These are phyloP conservation scores for Scaptodrosophila latifasciaeformis DNA, from an alignment of 2,888 invertebrate species.

Conservation along the genomic window DNA sequence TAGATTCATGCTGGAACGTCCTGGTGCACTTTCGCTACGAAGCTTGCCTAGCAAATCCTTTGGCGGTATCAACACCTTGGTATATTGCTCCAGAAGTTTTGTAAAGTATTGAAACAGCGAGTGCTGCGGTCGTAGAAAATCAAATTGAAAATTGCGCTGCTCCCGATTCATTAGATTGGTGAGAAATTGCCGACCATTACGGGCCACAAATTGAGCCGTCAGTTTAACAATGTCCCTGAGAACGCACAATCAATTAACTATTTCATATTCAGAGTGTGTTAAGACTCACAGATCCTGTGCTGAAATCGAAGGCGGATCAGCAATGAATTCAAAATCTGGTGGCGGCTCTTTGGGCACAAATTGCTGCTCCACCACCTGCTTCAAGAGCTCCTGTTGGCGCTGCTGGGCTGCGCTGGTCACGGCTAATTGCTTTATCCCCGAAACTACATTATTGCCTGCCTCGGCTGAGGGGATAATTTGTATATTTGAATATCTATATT, in stretches of 20 bases:
- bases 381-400: conserved; percentile 90
- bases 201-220: conserved; percentile 98
- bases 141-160: conserved; percentile 98
- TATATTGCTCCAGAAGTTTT: conserved; percentile 97
- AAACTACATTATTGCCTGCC: conserved; percentile 66
- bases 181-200: conserved; percentile 97
- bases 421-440: conserved; percentile 77
- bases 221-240: conserved; percentile 95
- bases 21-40: conserved; percentile 84
- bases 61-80: conserved; percentile 96
- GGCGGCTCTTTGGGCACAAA: conserved; percentile 95
- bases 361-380: conserved; percentile 89
- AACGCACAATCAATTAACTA: conserved; percentile 20
- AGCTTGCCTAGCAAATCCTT: conserved; percentile 90
- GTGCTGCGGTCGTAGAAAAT: conserved; percentile 98
- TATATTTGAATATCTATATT: too few species aligned
- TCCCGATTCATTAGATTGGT: conserved; percentile 99
- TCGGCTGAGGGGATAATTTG: too few species aligned
- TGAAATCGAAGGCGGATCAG: conserved; percentile 98
- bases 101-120: conserved; percentile 99
- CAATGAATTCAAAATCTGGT: conserved; percentile 92
- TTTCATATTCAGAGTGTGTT: background rate
- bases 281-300: conserved; percentile 90
- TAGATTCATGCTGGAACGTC: conserved; percentile 76
- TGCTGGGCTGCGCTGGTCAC: conserved; percentile 87